phyloP scores from a whole-genome alignment of 2,113 vertebrate species.

The Lepus timidus region DNA sequence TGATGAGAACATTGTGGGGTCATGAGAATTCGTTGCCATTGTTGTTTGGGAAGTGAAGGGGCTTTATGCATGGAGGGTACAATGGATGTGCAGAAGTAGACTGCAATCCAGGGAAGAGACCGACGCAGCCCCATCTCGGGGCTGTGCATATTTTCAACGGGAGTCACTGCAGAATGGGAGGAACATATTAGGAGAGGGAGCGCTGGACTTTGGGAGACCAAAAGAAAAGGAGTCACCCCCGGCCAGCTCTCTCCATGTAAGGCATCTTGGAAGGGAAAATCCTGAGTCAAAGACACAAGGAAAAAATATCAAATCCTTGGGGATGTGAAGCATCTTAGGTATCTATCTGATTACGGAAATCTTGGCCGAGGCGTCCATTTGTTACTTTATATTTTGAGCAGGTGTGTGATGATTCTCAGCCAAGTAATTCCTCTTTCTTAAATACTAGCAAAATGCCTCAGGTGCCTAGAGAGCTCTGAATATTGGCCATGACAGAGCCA shows the following conservation, averaged over 20 bases:
- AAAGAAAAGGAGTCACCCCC: background rate
- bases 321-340: conserved; percentile 42
- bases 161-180: background rate
- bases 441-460: background rate
- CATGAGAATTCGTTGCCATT: background rate
- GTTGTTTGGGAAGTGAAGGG: background rate
- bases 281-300: conserved; percentile 7
- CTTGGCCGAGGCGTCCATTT: background rate
- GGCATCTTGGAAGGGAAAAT: conserved; percentile 45
- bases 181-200: background rate
- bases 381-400: conserved; percentile 4
- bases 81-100: background rate
- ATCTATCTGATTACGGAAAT: background rate
- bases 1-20: background rate
- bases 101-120: background rate
- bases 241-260: background rate
- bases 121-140: background rate
- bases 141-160: background rate
- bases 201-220: background rate
- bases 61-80: background rate
- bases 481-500: background rate
- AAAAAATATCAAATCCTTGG: background rate
- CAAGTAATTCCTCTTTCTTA: background rate
- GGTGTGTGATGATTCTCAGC: background rate
- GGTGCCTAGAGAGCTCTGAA: background rate